These are phyloP conservation scores for Marisa cornuarietis DNA, from an alignment of 1,140 invertebrate genomes.

Conservation along the genomic window DNA sequence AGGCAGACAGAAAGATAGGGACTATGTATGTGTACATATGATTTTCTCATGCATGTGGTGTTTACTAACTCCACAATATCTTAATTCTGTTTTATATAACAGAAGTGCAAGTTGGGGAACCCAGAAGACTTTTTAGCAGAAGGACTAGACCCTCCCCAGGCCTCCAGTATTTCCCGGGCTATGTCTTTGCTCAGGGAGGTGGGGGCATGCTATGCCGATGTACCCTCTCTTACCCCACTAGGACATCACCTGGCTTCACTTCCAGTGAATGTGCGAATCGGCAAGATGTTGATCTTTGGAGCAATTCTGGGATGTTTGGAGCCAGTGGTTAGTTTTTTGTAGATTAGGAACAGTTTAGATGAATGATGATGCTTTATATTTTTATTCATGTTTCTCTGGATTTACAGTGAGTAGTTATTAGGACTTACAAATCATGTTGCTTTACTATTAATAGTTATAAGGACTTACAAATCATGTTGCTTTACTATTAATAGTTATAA, in stretches of 20 bases:
- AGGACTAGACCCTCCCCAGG: slow-evolving; percentile 55
- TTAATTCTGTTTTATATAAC: slow-evolving; percentile 22
- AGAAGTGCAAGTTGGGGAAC: slow-evolving; percentile 61
- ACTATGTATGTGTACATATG: too few species aligned
- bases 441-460: too few species aligned
- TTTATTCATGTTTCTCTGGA: neutral
- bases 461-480: neutral
- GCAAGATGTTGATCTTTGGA: slow-evolving; percentile 89
- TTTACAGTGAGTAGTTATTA: neutral
- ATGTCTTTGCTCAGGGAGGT: slow-evolving; percentile 56
- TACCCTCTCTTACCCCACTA: slow-evolving; percentile 78
- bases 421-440: too few species aligned
- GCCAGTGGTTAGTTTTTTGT: slow-evolving; percentile 49
- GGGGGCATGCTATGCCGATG: slow-evolving; percentile 51
- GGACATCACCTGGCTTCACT: slow-evolving; percentile 87
- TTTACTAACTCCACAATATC: too few species aligned
- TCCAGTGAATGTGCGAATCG: slow-evolving; percentile 92
- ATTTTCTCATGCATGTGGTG: too few species aligned
- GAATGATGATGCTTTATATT: neutral
- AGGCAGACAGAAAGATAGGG: too few species aligned
- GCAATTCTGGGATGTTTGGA: slow-evolving; percentile 62
- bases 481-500: too few species aligned
- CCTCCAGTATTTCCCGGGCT: slow-evolving; percentile 45
- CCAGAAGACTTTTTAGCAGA: slow-evolving; percentile 53
- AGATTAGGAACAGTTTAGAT: neutral